phyloP scores from a whole-genome alignment of 2,888 invertebrate genomes.

The Coronaproctus castanopsis region DNA sequence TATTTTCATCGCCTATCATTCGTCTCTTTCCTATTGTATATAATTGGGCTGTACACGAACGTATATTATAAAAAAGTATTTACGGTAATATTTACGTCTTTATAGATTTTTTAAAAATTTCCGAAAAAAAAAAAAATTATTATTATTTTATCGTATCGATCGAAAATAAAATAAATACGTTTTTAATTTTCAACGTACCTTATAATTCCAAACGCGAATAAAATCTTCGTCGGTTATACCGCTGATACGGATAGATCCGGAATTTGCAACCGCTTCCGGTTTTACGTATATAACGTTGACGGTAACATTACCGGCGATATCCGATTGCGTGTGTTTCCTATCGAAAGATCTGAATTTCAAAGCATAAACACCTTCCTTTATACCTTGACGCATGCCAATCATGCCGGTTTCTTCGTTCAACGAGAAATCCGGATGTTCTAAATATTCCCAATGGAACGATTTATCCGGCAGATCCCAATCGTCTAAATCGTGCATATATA shows the following conservation, averaged over 20 bases:
- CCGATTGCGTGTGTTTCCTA: slow-evolving; percentile 80
- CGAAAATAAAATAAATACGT: too few relatives aligned
- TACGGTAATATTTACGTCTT: too few relatives aligned
- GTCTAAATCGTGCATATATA: slow-evolving; percentile 91
- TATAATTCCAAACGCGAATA: slow-evolving; percentile 83
- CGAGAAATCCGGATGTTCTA: slow-evolving; percentile 69
- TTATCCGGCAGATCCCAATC: slow-evolving; percentile 98
- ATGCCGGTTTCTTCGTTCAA: slow-evolving; percentile 80
- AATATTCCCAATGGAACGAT: slow-evolving; percentile 82
- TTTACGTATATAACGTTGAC: slow-evolving; percentile 86
- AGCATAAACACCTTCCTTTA: slow-evolving; percentile 67
- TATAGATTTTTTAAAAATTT: too few relatives aligned
- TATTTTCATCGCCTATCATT: too few relatives aligned
- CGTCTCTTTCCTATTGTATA: too few relatives aligned
- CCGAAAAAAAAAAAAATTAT: too few relatives aligned
- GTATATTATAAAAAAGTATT: too few relatives aligned
- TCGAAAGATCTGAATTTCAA: slow-evolving; percentile 64
- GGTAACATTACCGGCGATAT: slow-evolving; percentile 89
- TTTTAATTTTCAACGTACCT: too few relatives aligned
- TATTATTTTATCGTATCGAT: too few relatives aligned
- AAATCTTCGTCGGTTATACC: slow-evolving; percentile 94
- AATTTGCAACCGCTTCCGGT: slow-evolving; percentile 85
- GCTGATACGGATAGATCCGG: slow-evolving; percentile 78
- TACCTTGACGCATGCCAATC: slow-evolving; percentile 87
- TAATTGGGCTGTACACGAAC: too few relatives aligned